Conservation (phyloP, 2,797 vertebrate species). For the Macrochelys suwanniensis region DNA sequence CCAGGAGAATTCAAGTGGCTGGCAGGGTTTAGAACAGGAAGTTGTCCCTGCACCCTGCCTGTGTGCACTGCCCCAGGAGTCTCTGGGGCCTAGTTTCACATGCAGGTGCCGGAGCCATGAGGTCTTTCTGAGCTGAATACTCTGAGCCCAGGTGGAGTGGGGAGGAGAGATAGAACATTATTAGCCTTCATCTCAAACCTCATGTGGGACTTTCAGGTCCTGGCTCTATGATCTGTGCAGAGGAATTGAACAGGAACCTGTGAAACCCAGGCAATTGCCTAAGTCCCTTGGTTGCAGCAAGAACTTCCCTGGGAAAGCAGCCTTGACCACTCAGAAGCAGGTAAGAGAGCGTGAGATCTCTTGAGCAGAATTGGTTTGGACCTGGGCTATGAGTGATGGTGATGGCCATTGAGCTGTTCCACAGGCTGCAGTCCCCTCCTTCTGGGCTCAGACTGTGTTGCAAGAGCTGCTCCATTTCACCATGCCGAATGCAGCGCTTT, state of each 20-base stretch:
- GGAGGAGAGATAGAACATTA: background rate
- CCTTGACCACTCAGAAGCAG: slow-evolving; percentile 89
- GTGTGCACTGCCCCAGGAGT: background rate
- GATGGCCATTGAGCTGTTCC: background rate
- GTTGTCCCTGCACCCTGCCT: background rate
- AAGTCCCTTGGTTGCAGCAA: slow-evolving; percentile 98
- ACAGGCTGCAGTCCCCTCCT: too few species aligned
- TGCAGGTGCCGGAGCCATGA: background rate
- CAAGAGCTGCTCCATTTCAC: background rate
- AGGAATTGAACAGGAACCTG: slow-evolving; percentile 95
- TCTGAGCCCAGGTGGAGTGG: background rate
- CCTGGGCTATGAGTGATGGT: background rate
- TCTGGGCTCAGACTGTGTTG: background rate
- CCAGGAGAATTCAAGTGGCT: background rate
- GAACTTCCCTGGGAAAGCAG: slow-evolving; percentile 91
- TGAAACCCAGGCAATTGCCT: slow-evolving; percentile 92
- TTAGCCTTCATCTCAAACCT: slow-evolving; percentile 21
- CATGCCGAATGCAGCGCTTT: background rate
- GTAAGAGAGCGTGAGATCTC: slow-evolving; percentile 73
- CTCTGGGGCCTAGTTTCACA: background rate
- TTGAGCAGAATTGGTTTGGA: background rate
- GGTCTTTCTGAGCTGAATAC: background rate
- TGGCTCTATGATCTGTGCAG: slow-evolving; percentile 95
- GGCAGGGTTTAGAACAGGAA: background rate
- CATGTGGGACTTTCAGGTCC: slow-evolving; percentile 82